A percentile compares a stretch with the other conserved stretches of the same genome.
phyloP scores from a whole-genome alignment of 2,113 vertebrate species.

The Leucopternis melanops region DNA sequence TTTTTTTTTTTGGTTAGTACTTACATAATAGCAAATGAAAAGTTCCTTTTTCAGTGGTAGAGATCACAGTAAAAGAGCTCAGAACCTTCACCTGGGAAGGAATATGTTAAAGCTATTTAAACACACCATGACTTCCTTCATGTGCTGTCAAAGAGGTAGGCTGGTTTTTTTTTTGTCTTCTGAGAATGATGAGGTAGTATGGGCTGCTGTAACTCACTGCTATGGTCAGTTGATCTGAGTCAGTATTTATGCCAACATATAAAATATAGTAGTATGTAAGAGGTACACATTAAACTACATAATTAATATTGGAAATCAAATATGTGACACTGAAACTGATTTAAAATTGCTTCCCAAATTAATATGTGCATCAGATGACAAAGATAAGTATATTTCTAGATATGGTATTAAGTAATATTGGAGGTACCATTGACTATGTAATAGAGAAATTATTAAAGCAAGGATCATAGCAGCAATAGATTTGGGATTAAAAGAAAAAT shows the following conservation, averaged over 20 bases:
- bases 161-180: neutral
- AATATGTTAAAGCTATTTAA: neutral
- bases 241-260: neutral
- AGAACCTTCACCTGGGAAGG: neutral
- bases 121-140: neutral
- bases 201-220: neutral
- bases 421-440: neutral
- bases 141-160: neutral
- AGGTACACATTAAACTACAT: fast-evolving
- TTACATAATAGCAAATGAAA: neutral
- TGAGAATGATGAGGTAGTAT: neutral
- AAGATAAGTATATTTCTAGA: neutral
- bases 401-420: neutral
- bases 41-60: neutral
- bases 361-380: neutral
- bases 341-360: neutral
- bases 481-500: constrained; percentile 11
- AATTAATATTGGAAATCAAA: neutral
- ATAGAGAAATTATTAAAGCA: neutral
- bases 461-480: neutral
- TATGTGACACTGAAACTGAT: neutral
- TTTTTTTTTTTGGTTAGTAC: neutral
- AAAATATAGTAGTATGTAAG: neutral
- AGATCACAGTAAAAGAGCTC: neutral
- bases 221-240: neutral